Evolutionary conservation across 2,113 vertebrate species (phyloP), one percentile per base, ranked within the genome.

Genomic region (Felis chaus): DNA sequence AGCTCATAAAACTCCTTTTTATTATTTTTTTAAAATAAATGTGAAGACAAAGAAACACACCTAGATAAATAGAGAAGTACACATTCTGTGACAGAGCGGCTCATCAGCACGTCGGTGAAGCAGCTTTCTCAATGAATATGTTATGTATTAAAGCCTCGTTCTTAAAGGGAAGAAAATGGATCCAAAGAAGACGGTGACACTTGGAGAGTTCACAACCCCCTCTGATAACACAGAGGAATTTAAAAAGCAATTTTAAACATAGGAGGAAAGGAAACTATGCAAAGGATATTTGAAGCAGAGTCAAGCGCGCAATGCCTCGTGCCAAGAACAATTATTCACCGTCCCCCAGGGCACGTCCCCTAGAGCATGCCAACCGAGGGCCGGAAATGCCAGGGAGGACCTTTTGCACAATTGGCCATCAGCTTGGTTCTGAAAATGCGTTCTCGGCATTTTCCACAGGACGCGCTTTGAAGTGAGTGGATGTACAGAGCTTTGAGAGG

Each of bases 161-260:
- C 25, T 94, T 84, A 61, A 66, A 65, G 53, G 5, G 74, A 41
- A 81, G 68, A 92, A 96, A 94, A 91, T 0, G 33, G 71, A 91
- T 94, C 4, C 73, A 61, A 89, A 89, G 88, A 74, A 68, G 73
- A 93, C 76, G 83, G 63, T 55, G 91, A 61, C 84, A 91, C 95
- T 69, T 88, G 3, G 53, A 87, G 91, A 96, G 91, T 86, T 95
- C 88, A 93, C 61, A 71, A 33, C 31, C 33, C n/a, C n/a, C 19
- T 85, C 23, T 16, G 89, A 94, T 89, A 94, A 85, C 88, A 80
- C 2, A 89, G 61, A 9, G 88, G 88, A 65, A 53, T 79, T 95
- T 91, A 79, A 95, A 97, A 97, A 91, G 61, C 85, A 88, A 63
- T 94, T 94, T 84, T 89, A 86, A 94, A 91, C 53, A 82, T 6